Evolutionary conservation across 2,797 vertebrate species (phyloP).

Genomic region (Psittacula echo): DNA sequence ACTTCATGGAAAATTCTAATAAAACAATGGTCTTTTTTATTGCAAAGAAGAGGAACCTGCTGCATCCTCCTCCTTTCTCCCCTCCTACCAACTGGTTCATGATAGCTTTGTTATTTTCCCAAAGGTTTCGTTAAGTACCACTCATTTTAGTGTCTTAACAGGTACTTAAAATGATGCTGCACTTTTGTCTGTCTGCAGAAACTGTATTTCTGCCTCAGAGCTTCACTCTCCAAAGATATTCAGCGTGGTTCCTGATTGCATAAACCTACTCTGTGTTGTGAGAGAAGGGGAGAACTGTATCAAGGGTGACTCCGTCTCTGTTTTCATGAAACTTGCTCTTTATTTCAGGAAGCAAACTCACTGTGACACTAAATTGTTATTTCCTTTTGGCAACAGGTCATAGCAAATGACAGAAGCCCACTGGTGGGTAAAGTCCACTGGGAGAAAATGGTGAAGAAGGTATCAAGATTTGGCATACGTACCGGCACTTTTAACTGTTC

Average conservation of each 20-base stretch:
- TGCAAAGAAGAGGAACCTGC: neutral
- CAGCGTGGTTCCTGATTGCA: neutral
- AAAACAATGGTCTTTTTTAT: neutral
- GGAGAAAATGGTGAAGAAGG: slow-evolving; percentile 97
- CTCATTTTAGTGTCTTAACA: neutral
- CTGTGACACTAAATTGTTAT: neutral
- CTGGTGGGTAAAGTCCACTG: slow-evolving; percentile 91
- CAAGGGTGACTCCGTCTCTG: neutral
- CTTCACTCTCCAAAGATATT: neutral
- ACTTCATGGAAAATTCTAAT: neutral
- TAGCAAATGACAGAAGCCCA: slow-evolving; percentile 90
- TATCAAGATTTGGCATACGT: slow-evolving; percentile 96
- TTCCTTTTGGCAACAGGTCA: slow-evolving; percentile 82
- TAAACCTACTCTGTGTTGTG: neutral
- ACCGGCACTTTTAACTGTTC: slow-evolving; percentile 98
- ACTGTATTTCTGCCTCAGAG: neutral
- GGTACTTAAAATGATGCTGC: neutral
- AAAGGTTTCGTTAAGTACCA: neutral
- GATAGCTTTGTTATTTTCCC: neutral
- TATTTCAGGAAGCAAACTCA: neutral
- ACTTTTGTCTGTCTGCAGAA: neutral
- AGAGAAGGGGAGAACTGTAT: neutral
- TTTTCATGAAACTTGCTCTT: neutral
- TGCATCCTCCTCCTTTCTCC: neutral
- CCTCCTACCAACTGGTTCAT: neutral